phyloP scores from a whole-genome alignment of 2,113 vertebrate genomes.

The Perognathus longimembris region DNA sequence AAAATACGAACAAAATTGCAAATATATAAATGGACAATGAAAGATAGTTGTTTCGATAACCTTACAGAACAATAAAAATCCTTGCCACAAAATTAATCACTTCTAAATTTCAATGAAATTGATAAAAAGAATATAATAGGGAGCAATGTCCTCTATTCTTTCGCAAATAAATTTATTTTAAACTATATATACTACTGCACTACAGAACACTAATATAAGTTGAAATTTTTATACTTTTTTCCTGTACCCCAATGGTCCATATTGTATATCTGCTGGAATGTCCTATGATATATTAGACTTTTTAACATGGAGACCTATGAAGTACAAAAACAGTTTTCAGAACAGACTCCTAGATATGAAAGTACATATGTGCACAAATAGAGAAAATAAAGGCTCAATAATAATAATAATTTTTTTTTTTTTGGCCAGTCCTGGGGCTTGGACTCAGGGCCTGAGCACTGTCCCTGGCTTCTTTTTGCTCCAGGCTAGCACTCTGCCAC shows the following conservation, averaged over 20 bases:
- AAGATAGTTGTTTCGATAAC: not conserved
- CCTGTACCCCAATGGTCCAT: slow-evolving; percentile 2
- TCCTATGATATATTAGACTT: not conserved
- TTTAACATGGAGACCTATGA: not conserved
- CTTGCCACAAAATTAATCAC: not conserved
- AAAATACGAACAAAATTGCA: not conserved
- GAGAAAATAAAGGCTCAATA: not conserved
- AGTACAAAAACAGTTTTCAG: slow-evolving; percentile 19
- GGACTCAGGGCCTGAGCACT: too few species aligned
- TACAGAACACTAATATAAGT: not conserved
- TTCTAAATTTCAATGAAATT: slow-evolving; percentile 24
- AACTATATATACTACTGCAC: not conserved
- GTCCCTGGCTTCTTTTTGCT: too few species aligned
- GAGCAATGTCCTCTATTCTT: too few species aligned
- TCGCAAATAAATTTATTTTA: not conserved
- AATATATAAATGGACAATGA: not conserved
- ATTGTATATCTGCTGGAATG: not conserved
- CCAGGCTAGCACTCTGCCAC: too few species aligned
- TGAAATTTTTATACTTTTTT: not conserved
- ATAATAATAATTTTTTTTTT: too few species aligned
- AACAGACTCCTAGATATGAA: not conserved
- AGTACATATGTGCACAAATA: not conserved
- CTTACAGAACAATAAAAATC: not conserved
- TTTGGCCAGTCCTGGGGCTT: too few species aligned
- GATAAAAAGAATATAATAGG: not conserved